These are phyloP conservation scores for Montipora capitata DNA, from an alignment of 92 coral and sea anemone species.

Conservation along the genomic window DNA sequence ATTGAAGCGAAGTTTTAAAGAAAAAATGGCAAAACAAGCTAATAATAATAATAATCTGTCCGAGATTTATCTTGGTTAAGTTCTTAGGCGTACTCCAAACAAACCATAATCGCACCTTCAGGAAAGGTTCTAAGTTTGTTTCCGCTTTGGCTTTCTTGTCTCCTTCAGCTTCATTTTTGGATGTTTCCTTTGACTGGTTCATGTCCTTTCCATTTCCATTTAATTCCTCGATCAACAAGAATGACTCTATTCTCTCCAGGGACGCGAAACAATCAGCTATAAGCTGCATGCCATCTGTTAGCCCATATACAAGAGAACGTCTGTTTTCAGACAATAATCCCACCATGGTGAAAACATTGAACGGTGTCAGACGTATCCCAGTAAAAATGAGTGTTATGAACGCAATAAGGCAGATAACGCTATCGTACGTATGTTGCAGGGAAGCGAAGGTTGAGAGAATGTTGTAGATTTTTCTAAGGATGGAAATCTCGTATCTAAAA, in stretches of 20 bases:
- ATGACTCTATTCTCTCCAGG: constrained; percentile 87
- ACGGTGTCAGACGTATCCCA: constrained; percentile 91
- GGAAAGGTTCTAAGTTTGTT: constrained; percentile 26
- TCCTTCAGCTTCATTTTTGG: not conserved
- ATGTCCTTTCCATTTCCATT: constrained; percentile 40
- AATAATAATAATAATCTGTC: too few relatives aligned
- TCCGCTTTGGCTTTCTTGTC: constrained; percentile 28
- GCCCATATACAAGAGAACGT: constrained; percentile 90
- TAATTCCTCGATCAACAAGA: constrained; percentile 88
- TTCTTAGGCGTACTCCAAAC: not conserved
- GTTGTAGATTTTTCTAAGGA: constrained; percentile 87
- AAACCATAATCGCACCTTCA: constrained; percentile 29
- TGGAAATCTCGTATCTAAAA: constrained; percentile 76
- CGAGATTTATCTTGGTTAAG: too few relatives aligned
- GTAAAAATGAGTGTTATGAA: constrained; percentile 91
- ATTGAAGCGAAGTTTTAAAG: too few relatives aligned
- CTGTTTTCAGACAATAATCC: constrained; percentile 92
- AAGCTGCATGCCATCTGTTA: constrained; percentile 95
- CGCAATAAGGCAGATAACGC: constrained; percentile 93
- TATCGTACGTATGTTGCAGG: constrained; percentile 90
- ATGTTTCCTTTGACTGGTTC: not conserved
- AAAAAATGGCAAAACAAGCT: too few relatives aligned
- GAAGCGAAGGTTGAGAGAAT: constrained; percentile 93
- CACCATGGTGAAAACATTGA: constrained; percentile 93
- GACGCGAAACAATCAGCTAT: constrained; percentile 96